Conservation (phyloP, 2,113 vertebrate genomes). For the Tangachromis dhanisi region DNA sequence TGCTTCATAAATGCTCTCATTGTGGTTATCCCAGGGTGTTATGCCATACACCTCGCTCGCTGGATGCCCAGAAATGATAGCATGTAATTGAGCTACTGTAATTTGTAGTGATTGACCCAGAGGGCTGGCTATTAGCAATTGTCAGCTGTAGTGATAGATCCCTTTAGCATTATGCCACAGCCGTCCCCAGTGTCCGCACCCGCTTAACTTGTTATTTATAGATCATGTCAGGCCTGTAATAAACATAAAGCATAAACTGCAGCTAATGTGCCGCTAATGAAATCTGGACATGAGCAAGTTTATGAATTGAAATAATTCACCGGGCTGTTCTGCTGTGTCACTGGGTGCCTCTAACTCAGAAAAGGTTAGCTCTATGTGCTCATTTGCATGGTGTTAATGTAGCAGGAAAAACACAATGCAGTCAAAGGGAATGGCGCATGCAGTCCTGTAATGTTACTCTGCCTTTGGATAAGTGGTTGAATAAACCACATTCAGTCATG, state of each 20-base stretch:
- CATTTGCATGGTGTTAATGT: conserved; percentile 72
- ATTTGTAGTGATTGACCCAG: conserved; percentile 89
- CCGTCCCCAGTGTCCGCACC: conserved; percentile 81
- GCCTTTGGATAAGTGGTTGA: not conserved
- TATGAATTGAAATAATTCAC: conserved; percentile 99
- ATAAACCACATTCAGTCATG: not conserved
- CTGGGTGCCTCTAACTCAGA: conserved; percentile 83
- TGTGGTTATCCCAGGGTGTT: not conserved
- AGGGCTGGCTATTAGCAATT: conserved; percentile 91
- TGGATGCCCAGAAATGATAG: conserved; percentile 81
- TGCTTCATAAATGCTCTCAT: not conserved
- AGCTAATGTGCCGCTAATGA: conserved; percentile 99
- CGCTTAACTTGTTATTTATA: conserved; percentile 95
- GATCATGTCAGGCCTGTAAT: conserved; percentile 95
- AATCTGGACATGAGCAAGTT: conserved; percentile 97
- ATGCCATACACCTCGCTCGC: not conserved
- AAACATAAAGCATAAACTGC: conserved; percentile 88
- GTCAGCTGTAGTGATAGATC: conserved; percentile 96
- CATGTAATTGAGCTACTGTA: conserved; percentile 91
- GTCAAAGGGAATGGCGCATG: conserved; percentile 2
- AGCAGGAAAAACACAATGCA: conserved; percentile 54
- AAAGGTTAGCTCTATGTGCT: conserved; percentile 78
- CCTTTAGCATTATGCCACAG: conserved; percentile 89
- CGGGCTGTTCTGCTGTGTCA: conserved; percentile 81
- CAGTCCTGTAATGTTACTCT: not conserved